Base-by-base conservation (phyloP, 2,888 invertebrate species). In the Aromia moschata region DNA sequence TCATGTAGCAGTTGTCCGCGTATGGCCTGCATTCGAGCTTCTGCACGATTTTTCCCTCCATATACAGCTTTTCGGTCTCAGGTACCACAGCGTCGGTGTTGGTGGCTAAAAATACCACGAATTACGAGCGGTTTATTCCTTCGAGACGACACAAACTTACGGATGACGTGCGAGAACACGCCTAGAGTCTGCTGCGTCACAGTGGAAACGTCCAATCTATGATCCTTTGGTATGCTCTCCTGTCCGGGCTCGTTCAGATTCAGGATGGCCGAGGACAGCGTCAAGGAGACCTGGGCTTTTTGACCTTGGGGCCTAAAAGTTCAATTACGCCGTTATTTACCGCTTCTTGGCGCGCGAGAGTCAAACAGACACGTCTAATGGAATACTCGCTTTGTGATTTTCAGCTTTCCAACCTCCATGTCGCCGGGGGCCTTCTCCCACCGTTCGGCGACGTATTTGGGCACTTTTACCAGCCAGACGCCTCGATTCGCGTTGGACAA, bases 11-110 rank as follows among this genome's bases (percentile, higher is more conserved):
- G 60, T 84, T 89, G 76, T 96, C 94, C 18, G 92, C 93, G 76
- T 91, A 89, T 0, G 96, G 96, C 41, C 93, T 86, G 78, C 97
- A 98, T 82, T 98, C 98, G 25, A 97, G 83, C 78, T 96, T 93
- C 78, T 97, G 96, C n/a, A 95, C 94, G 72, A 98, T 96, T 77
- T 93, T 89, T 0, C 98, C 98, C 81, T 96, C 96, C 87, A 98
- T 90, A 62, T 87, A 89, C 2, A 96, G 83, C 76, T 94, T 94
- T 72, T 94, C 94, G 30, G 87, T 84, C 80, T 93, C 93, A 31
- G 91, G 90, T 38, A 89, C 83, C 41, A 90, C 86, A 33, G 88
- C 80, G 79, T 90, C 89, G 1, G 86, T 84, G 76, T 85, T 85
- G 37, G 84, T 79, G 64, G 89, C 88, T 89, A 72, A n/a, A n/a